phyloP scores from a whole-genome alignment of 2,797 vertebrate species.

The Orientallactaga sibirica region DNA sequence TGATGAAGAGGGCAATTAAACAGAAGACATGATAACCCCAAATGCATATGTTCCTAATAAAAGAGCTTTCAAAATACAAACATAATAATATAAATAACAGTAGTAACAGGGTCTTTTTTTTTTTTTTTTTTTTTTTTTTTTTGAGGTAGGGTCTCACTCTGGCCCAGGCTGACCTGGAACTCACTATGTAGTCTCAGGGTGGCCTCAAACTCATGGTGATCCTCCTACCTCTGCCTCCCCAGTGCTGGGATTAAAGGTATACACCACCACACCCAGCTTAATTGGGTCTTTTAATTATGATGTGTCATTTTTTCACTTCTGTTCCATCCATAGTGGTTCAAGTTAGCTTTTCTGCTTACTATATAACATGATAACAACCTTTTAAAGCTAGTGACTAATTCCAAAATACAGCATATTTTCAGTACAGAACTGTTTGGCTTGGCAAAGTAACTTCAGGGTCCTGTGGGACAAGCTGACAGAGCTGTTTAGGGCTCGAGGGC shows the following conservation, averaged over 20 bases:
- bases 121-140: too few relatives aligned
- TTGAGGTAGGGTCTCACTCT: too few relatives aligned
- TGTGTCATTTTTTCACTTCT: neutral
- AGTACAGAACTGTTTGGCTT: neutral
- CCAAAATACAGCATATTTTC: neutral
- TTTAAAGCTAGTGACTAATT: conserved; percentile 18
- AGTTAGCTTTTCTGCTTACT: conserved; percentile 34
- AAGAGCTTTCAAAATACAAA: neutral
- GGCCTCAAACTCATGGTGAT: too few relatives aligned
- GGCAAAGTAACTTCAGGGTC: neutral
- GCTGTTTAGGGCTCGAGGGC: neutral
- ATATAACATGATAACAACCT: neutral
- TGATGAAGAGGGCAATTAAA: neutral
- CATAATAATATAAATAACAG: neutral
- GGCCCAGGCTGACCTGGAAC: too few relatives aligned
- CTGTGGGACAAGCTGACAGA: neutral
- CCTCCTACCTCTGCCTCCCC: too few relatives aligned
- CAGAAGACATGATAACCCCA: neutral
- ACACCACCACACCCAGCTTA: neutral
- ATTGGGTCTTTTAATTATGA: neutral
- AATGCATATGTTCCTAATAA: neutral
- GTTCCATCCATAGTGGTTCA: neutral
- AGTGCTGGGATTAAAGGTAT: too few relatives aligned
- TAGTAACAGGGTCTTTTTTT: neutral
- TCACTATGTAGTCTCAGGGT: too few relatives aligned